Evolutionary conservation across 2,113 vertebrate species (phyloP), one percentile per base, ranked within the genome.

Genomic region (Hyperoodon ampullatus): DNA sequence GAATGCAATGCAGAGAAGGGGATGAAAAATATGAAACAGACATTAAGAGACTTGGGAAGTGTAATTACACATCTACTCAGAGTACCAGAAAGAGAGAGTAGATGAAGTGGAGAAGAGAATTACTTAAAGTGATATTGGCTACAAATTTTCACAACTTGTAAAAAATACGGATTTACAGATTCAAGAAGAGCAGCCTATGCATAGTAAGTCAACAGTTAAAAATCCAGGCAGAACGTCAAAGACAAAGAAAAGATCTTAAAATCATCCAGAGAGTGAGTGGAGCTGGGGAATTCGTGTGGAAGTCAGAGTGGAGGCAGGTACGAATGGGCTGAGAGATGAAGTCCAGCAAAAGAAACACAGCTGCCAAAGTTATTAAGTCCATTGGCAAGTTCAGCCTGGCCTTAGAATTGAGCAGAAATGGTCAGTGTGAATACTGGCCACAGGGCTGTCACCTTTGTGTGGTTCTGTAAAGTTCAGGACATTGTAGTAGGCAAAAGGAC

Each of bases 351-450:
- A 55, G 8, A 58, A 58, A 42, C 16, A 90, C 8, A 39, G 39
- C 30, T 47, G 15, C 50, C 47, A 35, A 68, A 33, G 75, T 80
- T 12, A 13, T 99, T 61, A 99, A 99, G 93, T 98, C 98, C 0
- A 98, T 99, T 60, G 99, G 99, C 44, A 99, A 99, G 98, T 97
- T 99, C 8, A 99, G 99, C 68, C 96, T 99, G 97, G 99, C 98
- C 33, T 75, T 99, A 92, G 99, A 99, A 0, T 42, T 99, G 0
- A 99, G 99, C 1, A 98, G 99, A 44, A 98, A 99, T 0, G 99
- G 99, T 18, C 99, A 99, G 99, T 10, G 99, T 99, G 90, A 99
- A 99, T 8, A 99, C 99, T 1, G 99, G 99, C 3, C 99, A 99
- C 98, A 98, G 97, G 33, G 99, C 99, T 0, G 99, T 99, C 39